Conservation (phyloP, 2,888 invertebrate genomes). For the Petrophora chlorosata region DNA sequence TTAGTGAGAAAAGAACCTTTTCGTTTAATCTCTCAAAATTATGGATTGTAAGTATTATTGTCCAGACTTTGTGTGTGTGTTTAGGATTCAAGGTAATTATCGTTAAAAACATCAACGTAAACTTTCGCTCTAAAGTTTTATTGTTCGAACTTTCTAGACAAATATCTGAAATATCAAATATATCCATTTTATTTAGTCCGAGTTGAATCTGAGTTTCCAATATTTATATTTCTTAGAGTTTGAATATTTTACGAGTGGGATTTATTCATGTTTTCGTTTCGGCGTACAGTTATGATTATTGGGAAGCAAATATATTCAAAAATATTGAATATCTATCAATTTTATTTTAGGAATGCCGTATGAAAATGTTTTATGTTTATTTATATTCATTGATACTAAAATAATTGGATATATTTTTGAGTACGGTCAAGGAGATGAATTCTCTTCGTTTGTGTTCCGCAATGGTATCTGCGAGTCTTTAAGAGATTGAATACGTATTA, state of each 20-base stretch:
- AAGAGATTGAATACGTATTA: no score
- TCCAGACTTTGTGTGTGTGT: no score
- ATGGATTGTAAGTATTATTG: no score
- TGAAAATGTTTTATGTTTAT: background rate
- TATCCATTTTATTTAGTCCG: slow-evolving; percentile 4
- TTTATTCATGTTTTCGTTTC: slow-evolving; percentile 13
- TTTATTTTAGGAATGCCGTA: background rate
- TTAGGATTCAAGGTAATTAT: no score
- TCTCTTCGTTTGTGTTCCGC: no score
- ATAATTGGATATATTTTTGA: no score
- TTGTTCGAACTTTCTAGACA: slow-evolving; percentile 17
- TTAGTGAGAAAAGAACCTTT: no score
- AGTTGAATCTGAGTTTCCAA: slow-evolving; percentile 10
- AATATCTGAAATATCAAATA: slow-evolving; percentile 6
- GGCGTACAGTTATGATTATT: background rate
- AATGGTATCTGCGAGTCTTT: no score
- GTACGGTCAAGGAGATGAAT: no score
- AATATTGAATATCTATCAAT: background rate
- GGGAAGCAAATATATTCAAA: background rate
- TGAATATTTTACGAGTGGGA: slow-evolving; percentile 3
- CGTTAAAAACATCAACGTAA: slow-evolving; percentile 1
- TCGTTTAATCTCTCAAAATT: no score
- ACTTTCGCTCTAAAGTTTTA: slow-evolving; percentile 22
- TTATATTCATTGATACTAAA: no score
- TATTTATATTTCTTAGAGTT: slow-evolving; percentile 13